These are phyloP conservation scores for Astyanax mexicanus DNA, from an alignment of 2,797 vertebrate species.

Conservation along the genomic window DNA sequence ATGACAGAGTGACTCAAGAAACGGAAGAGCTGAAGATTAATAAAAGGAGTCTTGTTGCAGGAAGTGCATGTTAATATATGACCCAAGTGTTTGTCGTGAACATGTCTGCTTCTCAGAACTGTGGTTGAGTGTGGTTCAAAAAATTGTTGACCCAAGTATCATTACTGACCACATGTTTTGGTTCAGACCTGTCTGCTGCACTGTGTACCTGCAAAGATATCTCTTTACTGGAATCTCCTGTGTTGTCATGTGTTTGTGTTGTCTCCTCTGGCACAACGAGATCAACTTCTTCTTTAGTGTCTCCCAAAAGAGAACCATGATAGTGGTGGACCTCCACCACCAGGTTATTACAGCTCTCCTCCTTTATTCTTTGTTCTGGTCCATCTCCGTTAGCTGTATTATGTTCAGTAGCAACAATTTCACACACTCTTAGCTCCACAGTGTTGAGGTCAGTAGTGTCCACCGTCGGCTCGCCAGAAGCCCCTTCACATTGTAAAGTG, in stretches of 20 bases:
- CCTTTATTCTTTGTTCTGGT: constrained; percentile 25
- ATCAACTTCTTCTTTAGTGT: constrained; percentile 12
- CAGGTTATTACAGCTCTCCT: constrained; percentile 5
- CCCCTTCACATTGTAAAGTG: constrained; percentile 35
- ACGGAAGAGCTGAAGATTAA: background rate
- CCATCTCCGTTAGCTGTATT: constrained; percentile 4
- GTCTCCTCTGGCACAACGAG: background rate
- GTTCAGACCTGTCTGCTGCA: constrained; percentile 12
- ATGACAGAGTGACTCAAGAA: background rate
- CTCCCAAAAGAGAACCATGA: constrained; percentile 4
- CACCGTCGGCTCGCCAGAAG: constrained; percentile 1
- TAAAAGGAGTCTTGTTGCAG: background rate
- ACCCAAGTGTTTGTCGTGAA: background rate
- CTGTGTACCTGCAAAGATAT: constrained; percentile 3
- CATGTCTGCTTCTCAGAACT: background rate
- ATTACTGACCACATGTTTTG: constrained; percentile 13
- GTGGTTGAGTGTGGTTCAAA: background rate
- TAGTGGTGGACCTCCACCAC: constrained; percentile 47
- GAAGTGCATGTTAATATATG: background rate
- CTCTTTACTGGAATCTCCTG: constrained; percentile 4
- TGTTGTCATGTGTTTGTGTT: constrained; percentile 3
- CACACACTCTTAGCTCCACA: constrained; percentile 8
- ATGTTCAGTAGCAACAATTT: constrained; percentile 10
- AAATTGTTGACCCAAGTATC: constrained; percentile 9
- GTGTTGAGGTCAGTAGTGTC: constrained; percentile 20